These are phyloP conservation scores for Melitaea cinxia DNA, from an alignment of 1,140 invertebrate species.

Conservation along the genomic window DNA sequence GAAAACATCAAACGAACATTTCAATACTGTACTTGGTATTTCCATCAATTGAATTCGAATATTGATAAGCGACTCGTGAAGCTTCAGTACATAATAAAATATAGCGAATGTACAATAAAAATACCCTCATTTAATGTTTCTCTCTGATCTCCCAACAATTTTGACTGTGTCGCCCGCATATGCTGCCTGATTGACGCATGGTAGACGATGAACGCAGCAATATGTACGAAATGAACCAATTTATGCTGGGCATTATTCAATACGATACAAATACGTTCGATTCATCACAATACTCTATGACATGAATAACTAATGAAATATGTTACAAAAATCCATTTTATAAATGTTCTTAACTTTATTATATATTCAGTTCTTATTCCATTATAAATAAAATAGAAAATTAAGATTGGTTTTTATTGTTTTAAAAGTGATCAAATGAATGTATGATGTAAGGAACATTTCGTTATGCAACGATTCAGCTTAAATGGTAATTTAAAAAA, in stretches of 20 bases:
- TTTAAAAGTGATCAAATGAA: neutral
- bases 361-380: neutral
- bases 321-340: neutral
- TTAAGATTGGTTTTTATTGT: neutral
- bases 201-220: constrained; percentile 50
- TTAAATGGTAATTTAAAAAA: constrained; percentile 52
- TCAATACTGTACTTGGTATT: neutral
- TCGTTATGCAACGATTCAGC: constrained; percentile 3
- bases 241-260: constrained; percentile 40
- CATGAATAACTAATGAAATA: constrained; percentile 15
- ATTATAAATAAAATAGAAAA: neutral
- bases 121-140: constrained; percentile 49
- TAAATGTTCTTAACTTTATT: neutral
- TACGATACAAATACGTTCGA: constrained; percentile 38
- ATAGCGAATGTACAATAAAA: constrained; percentile 17
- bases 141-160: constrained; percentile 59
- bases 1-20: neutral
- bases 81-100: neutral
- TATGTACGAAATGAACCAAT: constrained; percentile 47
- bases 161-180: constrained; percentile 58
- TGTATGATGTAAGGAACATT: neutral
- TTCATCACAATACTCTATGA: constrained; percentile 16
- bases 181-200: constrained; percentile 64
- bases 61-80: constrained; percentile 1
- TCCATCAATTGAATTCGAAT: constrained; percentile 6